phyloP scores from a whole-genome alignment of 2,888 invertebrate genomes.

The Balanococcus diminutus region DNA sequence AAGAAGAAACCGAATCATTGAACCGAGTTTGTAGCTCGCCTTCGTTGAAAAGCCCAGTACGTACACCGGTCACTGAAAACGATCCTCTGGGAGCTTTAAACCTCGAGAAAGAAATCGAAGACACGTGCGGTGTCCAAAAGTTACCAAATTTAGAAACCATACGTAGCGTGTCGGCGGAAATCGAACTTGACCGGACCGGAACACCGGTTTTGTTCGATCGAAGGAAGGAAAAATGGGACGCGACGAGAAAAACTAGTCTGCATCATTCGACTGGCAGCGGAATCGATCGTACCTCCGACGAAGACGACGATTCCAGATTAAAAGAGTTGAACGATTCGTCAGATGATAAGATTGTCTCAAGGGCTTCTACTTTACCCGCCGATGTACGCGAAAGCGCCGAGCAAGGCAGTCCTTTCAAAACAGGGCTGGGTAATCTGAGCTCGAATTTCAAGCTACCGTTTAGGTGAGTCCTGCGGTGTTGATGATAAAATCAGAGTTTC shows the following conservation, averaged over 20 bases:
- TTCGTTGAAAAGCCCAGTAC: constrained; percentile 61
- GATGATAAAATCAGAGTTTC: background rate
- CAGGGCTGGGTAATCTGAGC: constrained; percentile 67
- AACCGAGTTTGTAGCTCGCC: constrained; percentile 55
- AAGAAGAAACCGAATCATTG: constrained; percentile 55
- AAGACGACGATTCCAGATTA: constrained; percentile 13
- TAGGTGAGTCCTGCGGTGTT: constrained; percentile 68
- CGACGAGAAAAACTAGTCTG: constrained; percentile 35
- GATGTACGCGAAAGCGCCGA: constrained; percentile 58
- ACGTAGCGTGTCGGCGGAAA: constrained; percentile 58
- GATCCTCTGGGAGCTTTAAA: constrained; percentile 86
- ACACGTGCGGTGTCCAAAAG: constrained; percentile 58
- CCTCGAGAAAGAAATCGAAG: constrained; percentile 57
- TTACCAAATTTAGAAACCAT: constrained; percentile 52
- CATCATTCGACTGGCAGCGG: constrained; percentile 57
- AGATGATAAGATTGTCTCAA: constrained; percentile 61
- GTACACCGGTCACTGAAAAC: constrained; percentile 87
- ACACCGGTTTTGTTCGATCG: constrained; percentile 70
- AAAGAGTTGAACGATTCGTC: constrained; percentile 45
- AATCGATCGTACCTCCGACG: constrained; percentile 57
- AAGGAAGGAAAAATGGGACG: constrained; percentile 57
- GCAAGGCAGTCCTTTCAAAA: constrained; percentile 58
- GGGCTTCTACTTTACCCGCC: constrained; percentile 70
- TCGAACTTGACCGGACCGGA: constrained; percentile 59
- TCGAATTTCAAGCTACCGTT: constrained; percentile 85